Percentiles rank a stretch among this genome's conserved stretches.
phyloP scores from a whole-genome alignment of 2,113 vertebrate genomes.

The Plecturocebus donacophilus region DNA sequence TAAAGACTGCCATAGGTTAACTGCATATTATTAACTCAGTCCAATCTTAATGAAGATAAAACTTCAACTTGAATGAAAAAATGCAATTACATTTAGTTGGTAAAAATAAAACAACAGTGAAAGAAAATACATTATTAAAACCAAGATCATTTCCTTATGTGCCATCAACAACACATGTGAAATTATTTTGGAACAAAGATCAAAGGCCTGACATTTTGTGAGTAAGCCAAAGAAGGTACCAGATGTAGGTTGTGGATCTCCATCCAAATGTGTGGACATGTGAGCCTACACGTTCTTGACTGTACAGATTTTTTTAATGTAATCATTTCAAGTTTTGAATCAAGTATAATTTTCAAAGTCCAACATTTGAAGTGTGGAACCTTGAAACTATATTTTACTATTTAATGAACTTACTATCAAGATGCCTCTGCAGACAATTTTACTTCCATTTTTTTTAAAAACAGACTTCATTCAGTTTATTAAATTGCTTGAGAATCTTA shows the following conservation, averaged over 20 bases:
- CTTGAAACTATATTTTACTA: neutral
- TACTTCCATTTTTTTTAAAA: neutral
- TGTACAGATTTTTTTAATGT: neutral
- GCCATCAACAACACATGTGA: neutral
- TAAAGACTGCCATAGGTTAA: constrained; percentile 45
- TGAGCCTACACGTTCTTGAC: neutral
- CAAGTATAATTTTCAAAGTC: neutral
- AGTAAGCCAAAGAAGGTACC: neutral
- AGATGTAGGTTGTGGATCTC: neutral
- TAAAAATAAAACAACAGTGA: neutral
- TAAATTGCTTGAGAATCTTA: neutral
- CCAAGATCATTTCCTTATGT: neutral
- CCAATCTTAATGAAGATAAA: constrained; percentile 45
- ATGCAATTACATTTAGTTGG: constrained; percentile 13
- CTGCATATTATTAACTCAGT: constrained; percentile 74
- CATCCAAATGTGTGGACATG: neutral
- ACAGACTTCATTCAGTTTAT: neutral
- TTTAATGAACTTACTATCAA: neutral
- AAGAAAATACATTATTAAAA: constrained; percentile 11
- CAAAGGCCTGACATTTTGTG: neutral
- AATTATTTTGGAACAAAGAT: neutral
- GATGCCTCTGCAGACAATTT: neutral
- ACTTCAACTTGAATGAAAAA: neutral
- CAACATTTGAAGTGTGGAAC: neutral
- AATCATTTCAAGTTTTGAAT: neutral